Conservation (phyloP, 2,113 vertebrate species). For the Rhinogobius similis region DNA sequence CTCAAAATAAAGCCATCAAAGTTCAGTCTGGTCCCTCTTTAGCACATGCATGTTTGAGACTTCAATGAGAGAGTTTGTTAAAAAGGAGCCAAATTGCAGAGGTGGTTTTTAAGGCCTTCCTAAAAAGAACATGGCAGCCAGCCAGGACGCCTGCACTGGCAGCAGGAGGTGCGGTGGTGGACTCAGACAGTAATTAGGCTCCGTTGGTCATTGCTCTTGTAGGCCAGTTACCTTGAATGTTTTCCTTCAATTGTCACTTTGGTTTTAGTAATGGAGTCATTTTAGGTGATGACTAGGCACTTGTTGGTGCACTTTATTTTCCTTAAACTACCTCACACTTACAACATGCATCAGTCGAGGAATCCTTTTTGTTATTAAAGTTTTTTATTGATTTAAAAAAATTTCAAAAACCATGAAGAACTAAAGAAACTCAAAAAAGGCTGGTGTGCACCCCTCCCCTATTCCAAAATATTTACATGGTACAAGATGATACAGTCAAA, state of each 20-base stretch:
- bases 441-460: too few relatives aligned
- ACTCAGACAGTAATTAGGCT: conserved; percentile 58
- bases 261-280: conserved; percentile 51
- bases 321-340: conserved; percentile 14
- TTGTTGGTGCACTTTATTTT: conserved; percentile 27
- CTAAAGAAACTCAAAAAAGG: too few relatives aligned
- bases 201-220: conserved; percentile 44
- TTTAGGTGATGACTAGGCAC: conserved; percentile 36
- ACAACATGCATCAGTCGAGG: not conserved
- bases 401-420: too few relatives aligned
- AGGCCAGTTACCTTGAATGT: conserved; percentile 18
- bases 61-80: conserved; percentile 34
- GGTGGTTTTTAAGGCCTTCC: conserved; percentile 37
- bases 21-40: conserved; percentile 20
- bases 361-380: too few relatives aligned
- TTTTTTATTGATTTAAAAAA: too few relatives aligned
- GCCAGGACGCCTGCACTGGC: conserved; percentile 32
- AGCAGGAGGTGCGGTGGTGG: conserved; percentile 42
- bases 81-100: conserved; percentile 54
- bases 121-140: conserved; percentile 43
- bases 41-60: conserved; percentile 24
- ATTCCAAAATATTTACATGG: too few relatives aligned
- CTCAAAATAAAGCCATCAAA: conserved; percentile 50
- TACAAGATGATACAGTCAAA: too few relatives aligned
- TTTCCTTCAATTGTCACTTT: conserved; percentile 8